These are phyloP conservation scores for Clivina fossor DNA, from an alignment of 2,888 invertebrate species.

Conservation along the genomic window DNA sequence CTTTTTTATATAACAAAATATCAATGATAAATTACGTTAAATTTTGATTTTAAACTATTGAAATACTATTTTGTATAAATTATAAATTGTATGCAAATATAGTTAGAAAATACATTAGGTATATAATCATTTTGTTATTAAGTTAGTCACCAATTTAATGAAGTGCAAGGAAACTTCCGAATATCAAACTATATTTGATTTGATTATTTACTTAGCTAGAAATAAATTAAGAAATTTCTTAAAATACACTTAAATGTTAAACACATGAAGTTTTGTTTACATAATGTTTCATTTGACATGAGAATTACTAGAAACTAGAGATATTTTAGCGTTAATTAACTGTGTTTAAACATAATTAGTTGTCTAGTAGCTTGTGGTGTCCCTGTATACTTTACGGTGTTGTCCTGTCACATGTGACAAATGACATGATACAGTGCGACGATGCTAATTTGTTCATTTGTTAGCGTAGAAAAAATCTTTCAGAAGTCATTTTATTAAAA, in stretches of 20 bases:
- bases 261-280: neutral
- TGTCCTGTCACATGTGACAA: slow-evolving; percentile 18
- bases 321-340: slow-evolving; percentile 27
- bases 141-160: too few relatives aligned
- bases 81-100: too few relatives aligned
- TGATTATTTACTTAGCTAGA: too few relatives aligned
- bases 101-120: too few relatives aligned
- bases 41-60: too few relatives aligned
- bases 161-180: too few relatives aligned
- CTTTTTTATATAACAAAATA: too few relatives aligned
- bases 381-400: slow-evolving; percentile 4
- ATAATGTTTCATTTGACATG: neutral
- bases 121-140: too few relatives aligned
- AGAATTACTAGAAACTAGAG: slow-evolving; percentile 2
- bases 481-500: neutral
- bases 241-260: neutral
- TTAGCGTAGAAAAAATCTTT: neutral
- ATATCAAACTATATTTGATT: too few relatives aligned
- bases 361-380: slow-evolving; percentile 1
- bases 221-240: too few relatives aligned
- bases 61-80: too few relatives aligned
- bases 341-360: neutral
- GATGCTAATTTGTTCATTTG: slow-evolving; percentile 23
- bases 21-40: too few relatives aligned
- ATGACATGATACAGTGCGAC: slow-evolving; percentile 9